These are phyloP conservation scores for Cossypha polioptera DNA, from an alignment of 2,797 vertebrate genomes.

Conservation along the genomic window DNA sequence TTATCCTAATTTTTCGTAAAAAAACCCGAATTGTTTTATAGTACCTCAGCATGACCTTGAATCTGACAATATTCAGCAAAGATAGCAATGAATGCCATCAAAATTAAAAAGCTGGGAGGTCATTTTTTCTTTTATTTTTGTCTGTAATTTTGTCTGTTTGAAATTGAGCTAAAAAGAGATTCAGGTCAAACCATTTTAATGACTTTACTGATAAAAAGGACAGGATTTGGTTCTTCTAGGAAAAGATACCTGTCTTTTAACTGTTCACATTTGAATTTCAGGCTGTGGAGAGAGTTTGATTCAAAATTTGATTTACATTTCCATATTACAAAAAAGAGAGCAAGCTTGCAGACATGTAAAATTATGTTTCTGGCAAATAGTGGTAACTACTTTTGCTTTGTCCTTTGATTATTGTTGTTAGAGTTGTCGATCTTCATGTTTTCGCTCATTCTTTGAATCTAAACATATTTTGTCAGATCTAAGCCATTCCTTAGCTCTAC, in stretches of 20 bases:
- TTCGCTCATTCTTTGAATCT: conserved; percentile 19
- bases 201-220: not conserved
- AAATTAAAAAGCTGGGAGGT: not conserved
- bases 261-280: not conserved
- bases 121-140: not conserved
- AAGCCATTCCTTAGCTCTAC: not conserved
- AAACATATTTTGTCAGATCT: conserved; percentile 25
- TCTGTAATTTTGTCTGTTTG: not conserved
- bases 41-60: not conserved
- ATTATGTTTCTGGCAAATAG: not conserved
- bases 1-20: not conserved
- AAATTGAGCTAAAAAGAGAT: not conserved
- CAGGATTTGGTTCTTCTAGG: not conserved
- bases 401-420: conserved; percentile 5
- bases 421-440: not conserved
- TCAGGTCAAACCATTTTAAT: not conserved
- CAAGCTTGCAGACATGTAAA: not conserved
- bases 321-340: not conserved
- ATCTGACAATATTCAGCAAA: not conserved
- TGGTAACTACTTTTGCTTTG: not conserved
- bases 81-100: not conserved
- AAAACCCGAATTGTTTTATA: not conserved
- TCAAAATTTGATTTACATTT: not conserved
- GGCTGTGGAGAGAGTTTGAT: not conserved
- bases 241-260: not conserved